Percentiles rank a stretch among this genome's conserved stretches.
These are phyloP conservation scores for Agrochola lota DNA, from an alignment of 2,888 invertebrate genomes.

Conservation along the genomic window DNA sequence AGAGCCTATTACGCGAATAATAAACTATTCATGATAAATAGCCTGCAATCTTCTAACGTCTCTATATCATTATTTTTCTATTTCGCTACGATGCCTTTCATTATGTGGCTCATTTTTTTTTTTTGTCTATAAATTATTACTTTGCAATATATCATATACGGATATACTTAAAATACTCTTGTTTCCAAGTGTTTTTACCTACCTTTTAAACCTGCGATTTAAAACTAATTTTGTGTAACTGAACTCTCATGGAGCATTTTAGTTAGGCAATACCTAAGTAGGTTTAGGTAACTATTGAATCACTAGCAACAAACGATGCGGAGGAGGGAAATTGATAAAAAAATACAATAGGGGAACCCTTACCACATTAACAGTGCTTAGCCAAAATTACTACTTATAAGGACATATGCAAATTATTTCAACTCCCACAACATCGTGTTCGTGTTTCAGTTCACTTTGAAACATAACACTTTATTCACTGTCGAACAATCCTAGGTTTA, in stretches of 20 bases:
- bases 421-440: conserved; percentile 21
- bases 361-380: neutral
- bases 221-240: neutral
- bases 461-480: conserved; percentile 39
- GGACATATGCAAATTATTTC: neutral
- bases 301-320: neutral
- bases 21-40: conserved; percentile 61
- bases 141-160: conserved; percentile 27
- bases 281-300: neutral
- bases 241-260: neutral
- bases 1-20: conserved; percentile 60
- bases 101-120: conserved; percentile 32
- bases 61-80: conserved; percentile 53
- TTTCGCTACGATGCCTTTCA: conserved; percentile 44
- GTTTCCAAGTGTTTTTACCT: conserved; percentile 26
- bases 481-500: conserved; percentile 33
- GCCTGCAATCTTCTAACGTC: conserved; percentile 53
- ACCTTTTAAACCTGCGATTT: neutral
- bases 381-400: neutral
- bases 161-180: conserved; percentile 6
- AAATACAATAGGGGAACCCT: neutral
- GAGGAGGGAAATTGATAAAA: neutral
- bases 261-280: neutral
- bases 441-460: conserved; percentile 31
- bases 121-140: conserved; percentile 50